These are phyloP conservation scores for Brachyistius frenatus DNA, from an alignment of 2,113 vertebrate genomes.

Conservation along the genomic window DNA sequence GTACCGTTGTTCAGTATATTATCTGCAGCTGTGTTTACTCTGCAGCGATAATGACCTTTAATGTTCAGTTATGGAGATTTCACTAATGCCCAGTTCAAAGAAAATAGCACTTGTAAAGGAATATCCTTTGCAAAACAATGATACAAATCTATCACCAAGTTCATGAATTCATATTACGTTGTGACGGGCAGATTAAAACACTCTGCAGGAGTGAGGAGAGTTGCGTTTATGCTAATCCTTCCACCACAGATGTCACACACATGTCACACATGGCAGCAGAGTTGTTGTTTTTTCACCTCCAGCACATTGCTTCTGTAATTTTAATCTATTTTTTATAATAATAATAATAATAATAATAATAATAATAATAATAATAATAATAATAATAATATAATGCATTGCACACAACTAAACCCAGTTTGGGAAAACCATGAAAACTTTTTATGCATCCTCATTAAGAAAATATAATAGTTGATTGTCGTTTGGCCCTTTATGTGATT, in stretches of 20 bases:
- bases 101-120: background rate
- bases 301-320: slow-evolving; percentile 29
- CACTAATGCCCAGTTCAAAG: background rate
- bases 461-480: slow-evolving; percentile 37
- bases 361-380: no score
- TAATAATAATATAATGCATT: slow-evolving; percentile 14
- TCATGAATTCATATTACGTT: slow-evolving; percentile 33
- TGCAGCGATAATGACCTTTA: background rate
- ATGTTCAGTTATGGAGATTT: background rate
- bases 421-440: slow-evolving; percentile 28
- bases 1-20: background rate
- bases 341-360: no score
- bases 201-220: background rate
- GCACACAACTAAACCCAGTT: slow-evolving; percentile 22
- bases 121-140: slow-evolving; percentile 1
- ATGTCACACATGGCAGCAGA: slow-evolving; percentile 36
- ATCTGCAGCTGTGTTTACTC: background rate
- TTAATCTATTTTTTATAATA: slow-evolving; percentile 16
- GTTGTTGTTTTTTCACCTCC: slow-evolving; percentile 16
- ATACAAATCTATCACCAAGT: slow-evolving; percentile 24
- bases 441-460: slow-evolving; percentile 42
- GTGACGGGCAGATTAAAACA: slow-evolving; percentile 31
- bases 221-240: slow-evolving; percentile 49
- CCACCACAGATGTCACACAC: slow-evolving; percentile 36
- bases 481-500: slow-evolving; percentile 30